Conservation (phyloP, 2,888 invertebrate genomes). For the Loripinus fragilis region DNA sequence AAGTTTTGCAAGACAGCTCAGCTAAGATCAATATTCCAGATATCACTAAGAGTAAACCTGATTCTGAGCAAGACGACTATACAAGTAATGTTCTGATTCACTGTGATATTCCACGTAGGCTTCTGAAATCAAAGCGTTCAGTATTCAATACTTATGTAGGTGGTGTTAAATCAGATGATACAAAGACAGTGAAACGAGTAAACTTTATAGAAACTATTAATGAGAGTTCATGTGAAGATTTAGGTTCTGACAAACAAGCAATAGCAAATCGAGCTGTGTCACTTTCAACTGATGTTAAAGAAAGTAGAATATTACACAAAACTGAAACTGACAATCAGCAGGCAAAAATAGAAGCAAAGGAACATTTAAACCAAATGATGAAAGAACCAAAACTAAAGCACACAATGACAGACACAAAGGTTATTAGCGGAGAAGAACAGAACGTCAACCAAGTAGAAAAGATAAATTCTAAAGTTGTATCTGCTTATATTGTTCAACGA, state of each 20-base stretch:
- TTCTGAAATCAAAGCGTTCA: neutral
- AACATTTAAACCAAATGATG: too few relatives aligned
- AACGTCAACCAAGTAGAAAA: neutral
- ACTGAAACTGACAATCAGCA: too few relatives aligned
- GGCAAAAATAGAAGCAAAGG: too few relatives aligned
- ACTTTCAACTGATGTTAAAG: too few relatives aligned
- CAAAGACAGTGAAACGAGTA: neutral
- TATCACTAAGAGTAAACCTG: neutral
- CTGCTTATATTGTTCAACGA: neutral
- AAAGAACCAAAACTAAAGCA: neutral
- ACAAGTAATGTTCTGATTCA: neutral
- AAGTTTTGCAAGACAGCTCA: neutral
- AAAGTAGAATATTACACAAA: too few relatives aligned
- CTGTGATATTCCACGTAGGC: slow-evolving; percentile 2
- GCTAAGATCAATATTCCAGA: neutral
- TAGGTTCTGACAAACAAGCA: too few relatives aligned
- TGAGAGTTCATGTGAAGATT: neutral
- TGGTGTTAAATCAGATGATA: neutral
- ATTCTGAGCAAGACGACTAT: neutral
- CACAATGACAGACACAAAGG: neutral
- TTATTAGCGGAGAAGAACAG: neutral
- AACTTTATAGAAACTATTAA: neutral
- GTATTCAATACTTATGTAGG: slow-evolving; percentile 7
- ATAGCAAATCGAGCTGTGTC: too few relatives aligned
- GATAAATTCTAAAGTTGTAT: neutral